These are phyloP conservation scores for Marmota flaviventris DNA, from an alignment of 2,113 vertebrate species.

Conservation along the genomic window DNA sequence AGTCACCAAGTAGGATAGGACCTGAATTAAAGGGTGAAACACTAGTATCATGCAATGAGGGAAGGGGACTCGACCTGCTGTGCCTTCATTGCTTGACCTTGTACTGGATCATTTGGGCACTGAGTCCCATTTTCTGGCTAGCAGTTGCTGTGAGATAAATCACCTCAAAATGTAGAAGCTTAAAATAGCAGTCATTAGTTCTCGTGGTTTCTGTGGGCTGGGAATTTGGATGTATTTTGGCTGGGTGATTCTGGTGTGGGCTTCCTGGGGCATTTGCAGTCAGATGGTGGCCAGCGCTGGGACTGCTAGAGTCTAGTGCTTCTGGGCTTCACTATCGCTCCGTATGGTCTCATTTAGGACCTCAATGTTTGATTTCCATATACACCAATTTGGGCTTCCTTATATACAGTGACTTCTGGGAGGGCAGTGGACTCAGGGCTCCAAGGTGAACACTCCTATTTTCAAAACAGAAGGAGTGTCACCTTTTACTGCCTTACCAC, in stretches of 20 bases:
- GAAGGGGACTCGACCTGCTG: no score
- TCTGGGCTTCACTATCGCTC: neutral
- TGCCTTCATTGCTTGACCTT: neutral
- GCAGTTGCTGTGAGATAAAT: neutral
- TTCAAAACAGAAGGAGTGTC: neutral
- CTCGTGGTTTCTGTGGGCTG: neutral
- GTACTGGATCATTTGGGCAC: neutral
- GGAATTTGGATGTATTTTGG: neutral
- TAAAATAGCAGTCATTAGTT: neutral
- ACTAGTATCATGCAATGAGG: fast-evolving
- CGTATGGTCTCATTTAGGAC: neutral
- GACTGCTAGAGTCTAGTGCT: neutral
- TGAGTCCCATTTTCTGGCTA: neutral
- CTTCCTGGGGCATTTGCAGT: neutral
- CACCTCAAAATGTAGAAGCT: neutral
- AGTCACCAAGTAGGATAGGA: neutral
- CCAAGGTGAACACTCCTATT: neutral
- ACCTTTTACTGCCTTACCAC: neutral
- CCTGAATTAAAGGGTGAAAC: neutral
- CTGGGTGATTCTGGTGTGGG: neutral
- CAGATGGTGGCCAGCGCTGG: neutral
- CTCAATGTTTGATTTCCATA: neutral
- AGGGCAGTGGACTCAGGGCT: no score
- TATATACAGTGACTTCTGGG: neutral
- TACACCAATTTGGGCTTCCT: neutral